A percentile compares a stretch with the other conserved stretches of the same genome.
These are phyloP conservation scores for Drosophila pectinifera DNA, from an alignment of 1,140 invertebrate species.

Conservation along the genomic window DNA sequence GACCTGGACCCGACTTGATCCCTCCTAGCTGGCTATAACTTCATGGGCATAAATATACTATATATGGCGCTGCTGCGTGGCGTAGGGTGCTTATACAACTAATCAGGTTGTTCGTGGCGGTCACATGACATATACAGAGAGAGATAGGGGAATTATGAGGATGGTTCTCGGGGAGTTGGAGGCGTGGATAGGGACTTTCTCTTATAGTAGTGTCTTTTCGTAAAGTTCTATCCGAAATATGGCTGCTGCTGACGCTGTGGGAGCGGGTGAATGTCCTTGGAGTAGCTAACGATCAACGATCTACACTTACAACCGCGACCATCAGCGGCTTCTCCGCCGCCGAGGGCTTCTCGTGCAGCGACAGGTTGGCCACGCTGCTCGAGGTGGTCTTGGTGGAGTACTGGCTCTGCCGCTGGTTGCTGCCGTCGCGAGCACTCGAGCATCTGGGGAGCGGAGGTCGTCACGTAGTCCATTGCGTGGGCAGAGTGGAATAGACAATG, in stretches of 20 bases:
- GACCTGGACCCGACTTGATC: slow-evolving; percentile 26
- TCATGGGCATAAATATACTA: slow-evolving; percentile 42
- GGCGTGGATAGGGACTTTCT: slow-evolving; percentile 18
- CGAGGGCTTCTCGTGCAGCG: slow-evolving; percentile 63
- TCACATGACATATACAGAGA: slow-evolving; percentile 32
- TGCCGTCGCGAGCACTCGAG: slow-evolving; percentile 69
- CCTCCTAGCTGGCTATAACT: slow-evolving; percentile 25
- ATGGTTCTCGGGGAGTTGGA: slow-evolving; percentile 2
- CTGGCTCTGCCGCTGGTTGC: slow-evolving; percentile 79
- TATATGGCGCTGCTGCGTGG: slow-evolving; percentile 32
- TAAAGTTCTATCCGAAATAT: slow-evolving; percentile 52
- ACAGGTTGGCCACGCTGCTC: slow-evolving; percentile 79
- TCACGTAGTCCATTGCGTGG: slow-evolving; percentile 50
- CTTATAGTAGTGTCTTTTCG: slow-evolving; percentile 54
- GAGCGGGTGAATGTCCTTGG: neutral
- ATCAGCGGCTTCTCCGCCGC: slow-evolving; percentile 71
- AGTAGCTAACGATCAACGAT: no score
- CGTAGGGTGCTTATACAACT: slow-evolving; percentile 34
- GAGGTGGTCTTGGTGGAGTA: slow-evolving; percentile 82
- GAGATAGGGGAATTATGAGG: slow-evolving; percentile 14
- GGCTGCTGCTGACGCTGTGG: slow-evolving; percentile 6
- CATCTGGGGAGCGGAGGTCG: slow-evolving; percentile 52
- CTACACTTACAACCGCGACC: no score
- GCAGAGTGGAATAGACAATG: slow-evolving; percentile 47
- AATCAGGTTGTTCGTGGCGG: slow-evolving; percentile 46